Evolutionary conservation across 2,797 vertebrate genomes (phyloP).

Genomic region (Tolypeutes matacus): DNA sequence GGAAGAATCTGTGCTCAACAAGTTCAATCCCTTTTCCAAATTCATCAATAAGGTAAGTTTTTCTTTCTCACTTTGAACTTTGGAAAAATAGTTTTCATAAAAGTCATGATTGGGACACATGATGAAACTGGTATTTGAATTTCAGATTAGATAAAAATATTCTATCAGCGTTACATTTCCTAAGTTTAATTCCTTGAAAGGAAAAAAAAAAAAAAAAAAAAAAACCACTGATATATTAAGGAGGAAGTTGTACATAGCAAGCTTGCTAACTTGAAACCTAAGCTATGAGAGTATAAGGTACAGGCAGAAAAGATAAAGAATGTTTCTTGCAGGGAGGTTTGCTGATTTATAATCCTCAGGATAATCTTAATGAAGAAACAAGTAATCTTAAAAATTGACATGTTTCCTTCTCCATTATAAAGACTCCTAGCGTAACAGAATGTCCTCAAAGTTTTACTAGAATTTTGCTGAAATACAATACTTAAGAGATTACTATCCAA

Average conservation of each 20-base stretch:
- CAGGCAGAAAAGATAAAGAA: background rate
- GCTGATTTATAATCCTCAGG: background rate
- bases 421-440: background rate
- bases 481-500: background rate
- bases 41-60: background rate
- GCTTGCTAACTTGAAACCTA: background rate
- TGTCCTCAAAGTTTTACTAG: background rate
- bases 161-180: background rate
- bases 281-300: background rate
- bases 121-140: background rate
- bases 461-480: background rate
- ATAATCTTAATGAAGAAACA: background rate
- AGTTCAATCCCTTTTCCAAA: background rate
- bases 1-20: background rate
- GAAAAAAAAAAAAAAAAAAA: constrained; percentile 29
- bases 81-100: background rate
- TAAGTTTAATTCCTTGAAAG: background rate
- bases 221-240: background rate
- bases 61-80: too few relatives aligned
- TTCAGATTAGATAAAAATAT: background rate
- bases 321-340: background rate
- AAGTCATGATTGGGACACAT: background rate
- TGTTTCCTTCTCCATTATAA: background rate
- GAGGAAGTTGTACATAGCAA: background rate
- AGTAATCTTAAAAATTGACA: background rate